Evolutionary conservation across 2,113 vertebrate species (phyloP), one percentile per base, ranked within the genome.

Genomic region (Phodopus roborovskii): DNA sequence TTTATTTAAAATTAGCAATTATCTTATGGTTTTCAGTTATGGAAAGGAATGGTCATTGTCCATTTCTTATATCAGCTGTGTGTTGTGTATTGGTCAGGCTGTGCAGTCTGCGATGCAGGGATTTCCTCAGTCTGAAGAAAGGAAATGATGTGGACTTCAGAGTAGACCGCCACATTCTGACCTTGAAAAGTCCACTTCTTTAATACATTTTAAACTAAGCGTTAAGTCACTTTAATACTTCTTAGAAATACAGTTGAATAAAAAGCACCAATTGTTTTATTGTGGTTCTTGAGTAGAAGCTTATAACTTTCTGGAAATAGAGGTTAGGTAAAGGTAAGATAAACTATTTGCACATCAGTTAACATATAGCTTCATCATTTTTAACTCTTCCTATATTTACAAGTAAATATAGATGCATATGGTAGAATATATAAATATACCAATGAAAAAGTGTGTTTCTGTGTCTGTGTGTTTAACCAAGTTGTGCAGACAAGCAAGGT

Each of bases 1-100:
- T 85, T 88, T 92, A 60, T 58, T 88, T 84, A 48, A 93, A 66
- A 36, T 53, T 73, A 81, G 30, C 91, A 73, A 78, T 73, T 89
- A n/a, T 85, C 17, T 19, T 82, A 73, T 58, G 11, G 17, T 94
- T 75, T 60, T 66, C 36, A 64, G 45, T 20, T 94, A 30, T 84
- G 73, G 84, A 68, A 88, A 22, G 3, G 60, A 79, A 28, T 74
- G 24, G 66, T 62, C 70, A 26, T 85, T 3, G 48, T 84, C 45
- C 53, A 8, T 86, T 89, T 89, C 87, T 22, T 92, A 87, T 48
- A 50, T 78, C 75, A 78, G 22, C 53, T 91, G 12, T 36, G 62
- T 94, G 22, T 45, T 91, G 12, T 36, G 62, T 94, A 15, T 77
- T 92, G 58, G n/a, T 91, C 73, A 42, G 64, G 11, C 56, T 1